A percentile compares a stretch with the other conserved stretches of the same genome.
phyloP scores from a whole-genome alignment of 2,797 vertebrate genomes.

The Peromyscus aztecus region DNA sequence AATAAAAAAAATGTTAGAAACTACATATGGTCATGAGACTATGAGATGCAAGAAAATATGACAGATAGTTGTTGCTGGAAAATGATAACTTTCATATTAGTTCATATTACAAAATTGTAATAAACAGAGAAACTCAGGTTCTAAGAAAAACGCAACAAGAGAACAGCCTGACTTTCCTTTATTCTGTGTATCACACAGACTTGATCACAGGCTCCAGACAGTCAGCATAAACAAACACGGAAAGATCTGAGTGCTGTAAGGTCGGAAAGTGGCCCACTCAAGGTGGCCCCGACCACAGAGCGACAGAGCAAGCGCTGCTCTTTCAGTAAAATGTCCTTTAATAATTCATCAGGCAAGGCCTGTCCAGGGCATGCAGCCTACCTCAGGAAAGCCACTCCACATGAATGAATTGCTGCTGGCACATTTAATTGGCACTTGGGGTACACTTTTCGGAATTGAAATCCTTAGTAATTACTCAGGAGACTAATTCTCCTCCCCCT shows the following conservation, averaged over 20 bases:
- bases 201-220: constrained; percentile 30
- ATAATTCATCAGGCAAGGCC: constrained; percentile 63
- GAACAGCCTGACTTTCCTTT: not conserved
- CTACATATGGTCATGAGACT: not conserved
- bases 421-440: constrained; percentile 67
- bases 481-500: constrained; percentile 47
- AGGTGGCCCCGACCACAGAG: not conserved
- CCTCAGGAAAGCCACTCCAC: constrained; percentile 47
- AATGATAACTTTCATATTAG: constrained; percentile 53
- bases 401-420: constrained; percentile 73
- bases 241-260: constrained; percentile 39
- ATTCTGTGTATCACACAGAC: not conserved
- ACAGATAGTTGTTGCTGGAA: not conserved
- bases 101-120: constrained; percentile 46
- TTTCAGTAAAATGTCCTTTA: constrained; percentile 44
- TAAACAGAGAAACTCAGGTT: constrained; percentile 23
- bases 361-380: constrained; percentile 23
- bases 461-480: constrained; percentile 56
- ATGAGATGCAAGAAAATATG: not conserved
- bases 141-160: constrained; percentile 50
- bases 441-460: constrained; percentile 59
- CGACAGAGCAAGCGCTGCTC: not conserved
- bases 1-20: constrained; percentile 34
- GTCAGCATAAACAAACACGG: constrained; percentile 40
- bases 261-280: constrained; percentile 7